A percentile compares a stretch with the other conserved stretches of the same genome.
phyloP scores from a whole-genome alignment of 2,797 vertebrate species.

The Peromyscus melanophrys region DNA sequence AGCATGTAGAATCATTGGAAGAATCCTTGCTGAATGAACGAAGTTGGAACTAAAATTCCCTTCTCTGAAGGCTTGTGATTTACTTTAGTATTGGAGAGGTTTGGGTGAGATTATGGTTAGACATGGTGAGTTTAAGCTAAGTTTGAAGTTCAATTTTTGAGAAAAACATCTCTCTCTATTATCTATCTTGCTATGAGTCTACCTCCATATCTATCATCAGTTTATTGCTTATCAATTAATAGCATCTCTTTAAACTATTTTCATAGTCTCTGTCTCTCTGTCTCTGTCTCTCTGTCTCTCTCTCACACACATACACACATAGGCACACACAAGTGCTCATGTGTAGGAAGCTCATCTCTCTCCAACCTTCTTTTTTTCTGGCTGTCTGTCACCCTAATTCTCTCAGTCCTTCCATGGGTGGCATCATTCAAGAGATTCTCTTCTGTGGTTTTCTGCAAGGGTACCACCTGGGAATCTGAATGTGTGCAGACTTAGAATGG shows the following conservation, averaged over 20 bases:
- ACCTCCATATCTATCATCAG: no score
- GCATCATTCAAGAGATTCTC: background rate
- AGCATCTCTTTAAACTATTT: background rate
- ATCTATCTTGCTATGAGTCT: background rate
- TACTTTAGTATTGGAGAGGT: background rate
- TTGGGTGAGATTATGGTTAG: constrained; percentile 24
- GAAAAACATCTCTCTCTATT: background rate
- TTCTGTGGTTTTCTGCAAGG: background rate
- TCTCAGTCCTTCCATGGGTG: background rate
- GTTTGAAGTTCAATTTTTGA: constrained; percentile 16
- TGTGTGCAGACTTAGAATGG: background rate
- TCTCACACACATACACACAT: background rate
- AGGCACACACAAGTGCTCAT: background rate
- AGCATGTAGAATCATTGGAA: background rate
- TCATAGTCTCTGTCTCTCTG: background rate
- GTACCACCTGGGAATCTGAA: background rate
- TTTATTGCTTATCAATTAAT: background rate
- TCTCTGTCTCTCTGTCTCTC: background rate
- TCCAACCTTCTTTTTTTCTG: background rate
- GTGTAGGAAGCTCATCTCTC: background rate
- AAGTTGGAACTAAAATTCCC: background rate
- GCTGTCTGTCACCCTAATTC: background rate
- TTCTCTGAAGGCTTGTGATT: background rate
- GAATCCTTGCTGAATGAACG: constrained; percentile 15
- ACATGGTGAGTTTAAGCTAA: background rate